A percentile compares a stretch with the other conserved stretches of the same genome.
phyloP scores from a whole-genome alignment of 2,113 vertebrate genomes.

The Abramis brama region DNA sequence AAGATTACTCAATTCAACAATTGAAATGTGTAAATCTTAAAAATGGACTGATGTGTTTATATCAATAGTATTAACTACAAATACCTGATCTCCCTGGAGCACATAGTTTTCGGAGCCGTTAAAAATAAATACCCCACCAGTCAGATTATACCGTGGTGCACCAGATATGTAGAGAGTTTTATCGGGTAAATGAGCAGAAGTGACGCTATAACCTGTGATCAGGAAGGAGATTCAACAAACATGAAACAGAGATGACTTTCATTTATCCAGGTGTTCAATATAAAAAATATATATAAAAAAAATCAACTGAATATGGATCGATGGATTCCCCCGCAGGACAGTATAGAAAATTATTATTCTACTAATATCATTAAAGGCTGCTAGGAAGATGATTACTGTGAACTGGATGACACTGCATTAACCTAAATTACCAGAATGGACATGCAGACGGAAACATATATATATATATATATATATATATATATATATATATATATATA shows the following conservation, averaged over 20 bases:
- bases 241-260: neutral
- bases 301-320: too few relatives aligned
- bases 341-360: too few relatives aligned
- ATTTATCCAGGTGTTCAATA: neutral
- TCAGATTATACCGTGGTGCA: slow-evolving; percentile 72
- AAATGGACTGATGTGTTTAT: too few relatives aligned
- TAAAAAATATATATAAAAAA: neutral
- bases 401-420: too few relatives aligned
- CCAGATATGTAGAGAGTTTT: slow-evolving; percentile 70
- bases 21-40: too few relatives aligned
- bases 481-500: too few relatives aligned
- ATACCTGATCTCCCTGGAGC: slow-evolving; percentile 78
- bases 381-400: too few relatives aligned
- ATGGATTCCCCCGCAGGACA: too few relatives aligned
- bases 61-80: neutral
- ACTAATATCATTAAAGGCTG: too few relatives aligned
- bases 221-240: neutral
- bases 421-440: too few relatives aligned
- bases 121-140: slow-evolving; percentile 75
- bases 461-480: too few relatives aligned
- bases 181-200: slow-evolving; percentile 36
- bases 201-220: slow-evolving; percentile 75
- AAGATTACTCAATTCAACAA: neutral
- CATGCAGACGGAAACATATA: too few relatives aligned
- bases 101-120: slow-evolving; percentile 47